Conservation (phyloP, 2,888 invertebrate species). For the Drosophila hamatofila region DNA sequence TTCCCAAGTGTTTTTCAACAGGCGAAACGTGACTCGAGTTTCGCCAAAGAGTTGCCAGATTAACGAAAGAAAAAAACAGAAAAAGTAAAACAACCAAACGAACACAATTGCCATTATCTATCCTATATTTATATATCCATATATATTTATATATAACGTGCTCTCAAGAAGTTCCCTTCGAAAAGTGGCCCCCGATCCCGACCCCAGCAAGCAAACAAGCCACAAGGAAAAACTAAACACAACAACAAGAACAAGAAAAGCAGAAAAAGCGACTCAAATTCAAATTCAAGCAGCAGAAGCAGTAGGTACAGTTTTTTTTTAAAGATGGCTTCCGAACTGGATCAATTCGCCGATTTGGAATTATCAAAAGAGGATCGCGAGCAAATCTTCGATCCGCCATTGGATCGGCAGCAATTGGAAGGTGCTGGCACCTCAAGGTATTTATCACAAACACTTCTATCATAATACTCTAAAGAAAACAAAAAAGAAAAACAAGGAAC, state of each 20-base stretch:
- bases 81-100: slow-evolving; percentile 1
- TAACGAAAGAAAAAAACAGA: neutral
- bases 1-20: slow-evolving; percentile 52
- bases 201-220: neutral
- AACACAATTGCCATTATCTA: slow-evolving; percentile 17
- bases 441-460: slow-evolving; percentile 25
- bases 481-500: slow-evolving; percentile 2
- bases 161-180: slow-evolving; percentile 6
- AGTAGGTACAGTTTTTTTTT: slow-evolving; percentile 35
- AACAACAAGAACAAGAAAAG: neutral
- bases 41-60: slow-evolving; percentile 19
- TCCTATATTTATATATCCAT: slow-evolving; percentile 25
- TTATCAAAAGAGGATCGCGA: slow-evolving; percentile 90
- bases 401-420: slow-evolving; percentile 85
- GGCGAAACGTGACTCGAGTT: slow-evolving; percentile 23
- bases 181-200: slow-evolving; percentile 11
- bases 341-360: slow-evolving; percentile 90
- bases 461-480: neutral
- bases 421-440: slow-evolving; percentile 86
- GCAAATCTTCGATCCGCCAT: slow-evolving; percentile 89
- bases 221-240: slow-evolving; percentile 3
- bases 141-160: slow-evolving; percentile 35
- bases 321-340: slow-evolving; percentile 85
- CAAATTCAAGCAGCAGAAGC: slow-evolving; percentile 4
- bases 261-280: slow-evolving; percentile 2